phyloP scores from a whole-genome alignment of 2,113 vertebrate species.

The Lophius piscatorius region DNA sequence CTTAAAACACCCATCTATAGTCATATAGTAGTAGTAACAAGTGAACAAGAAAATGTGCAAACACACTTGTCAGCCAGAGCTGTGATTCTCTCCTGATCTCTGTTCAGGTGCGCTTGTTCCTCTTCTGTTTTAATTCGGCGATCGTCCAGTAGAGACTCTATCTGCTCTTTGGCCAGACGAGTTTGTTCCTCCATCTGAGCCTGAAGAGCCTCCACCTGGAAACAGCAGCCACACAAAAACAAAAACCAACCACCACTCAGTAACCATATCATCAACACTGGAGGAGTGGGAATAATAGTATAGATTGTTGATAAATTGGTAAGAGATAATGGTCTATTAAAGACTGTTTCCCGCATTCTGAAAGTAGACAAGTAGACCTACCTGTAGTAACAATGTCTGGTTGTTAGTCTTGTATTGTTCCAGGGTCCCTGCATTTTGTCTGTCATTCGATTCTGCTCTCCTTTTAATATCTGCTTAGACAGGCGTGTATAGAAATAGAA shows the following conservation, averaged over 20 bases:
- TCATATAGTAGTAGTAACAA: background rate
- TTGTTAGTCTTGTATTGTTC: slow-evolving; percentile 82
- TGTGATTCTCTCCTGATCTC: slow-evolving; percentile 85
- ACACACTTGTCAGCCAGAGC: slow-evolving; percentile 87
- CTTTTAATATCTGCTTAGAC: slow-evolving; percentile 47
- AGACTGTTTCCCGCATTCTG: background rate
- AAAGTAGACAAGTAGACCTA: slow-evolving; percentile 47
- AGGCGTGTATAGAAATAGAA: background rate
- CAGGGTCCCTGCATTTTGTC: slow-evolving; percentile 36
- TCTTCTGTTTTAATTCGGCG: slow-evolving; percentile 87
- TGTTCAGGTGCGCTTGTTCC: slow-evolving; percentile 83
- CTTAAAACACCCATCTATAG: background rate
- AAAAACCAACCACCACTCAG: slow-evolving; percentile 1
- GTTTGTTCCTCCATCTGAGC: slow-evolving; percentile 95
- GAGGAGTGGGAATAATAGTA: too few relatives aligned
- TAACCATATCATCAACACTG: too few relatives aligned
- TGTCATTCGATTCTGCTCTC: slow-evolving; percentile 43
- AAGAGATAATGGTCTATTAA: background rate
- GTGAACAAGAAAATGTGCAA: background rate
- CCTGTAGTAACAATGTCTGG: slow-evolving; percentile 88
- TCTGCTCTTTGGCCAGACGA: slow-evolving; percentile 87
- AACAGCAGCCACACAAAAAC: background rate
- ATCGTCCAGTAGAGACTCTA: slow-evolving; percentile 89
- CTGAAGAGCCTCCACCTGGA: slow-evolving; percentile 93
- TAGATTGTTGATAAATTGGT: background rate